These are phyloP conservation scores for Microdon myrmicae DNA, from an alignment of 2,888 invertebrate species.

Conservation along the genomic window DNA sequence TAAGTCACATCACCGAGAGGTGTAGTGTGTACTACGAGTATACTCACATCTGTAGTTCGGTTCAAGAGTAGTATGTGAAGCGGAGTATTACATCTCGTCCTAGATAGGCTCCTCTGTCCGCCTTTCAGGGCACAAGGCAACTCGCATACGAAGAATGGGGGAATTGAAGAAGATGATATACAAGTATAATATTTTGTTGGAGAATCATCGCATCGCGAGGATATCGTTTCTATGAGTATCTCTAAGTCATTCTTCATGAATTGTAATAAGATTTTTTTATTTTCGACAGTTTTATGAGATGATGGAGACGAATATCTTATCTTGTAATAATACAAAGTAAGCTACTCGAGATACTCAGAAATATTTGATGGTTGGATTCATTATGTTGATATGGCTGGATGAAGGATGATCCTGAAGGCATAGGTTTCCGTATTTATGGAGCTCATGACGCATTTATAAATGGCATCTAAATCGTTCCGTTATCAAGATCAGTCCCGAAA, in stretches of 20 bases:
- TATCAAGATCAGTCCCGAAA: conserved; percentile 10
- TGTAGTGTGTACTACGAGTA: conserved; percentile 11
- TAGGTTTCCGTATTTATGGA: conserved; percentile 11
- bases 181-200: conserved; percentile 8
- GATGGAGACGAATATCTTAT: conserved; percentile 37
- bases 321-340: conserved; percentile 22
- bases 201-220: conserved; percentile 27
- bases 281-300: conserved; percentile 29
- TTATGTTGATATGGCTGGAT: conserved; percentile 13
- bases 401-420: conserved; percentile 27
- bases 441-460: conserved; percentile 21
- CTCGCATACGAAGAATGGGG: no score
- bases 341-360: conserved; percentile 1
- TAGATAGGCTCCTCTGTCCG: conserved; percentile 11
- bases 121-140: conserved; percentile 1
- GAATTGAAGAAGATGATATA: conserved; percentile 8
- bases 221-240: conserved; percentile 31
- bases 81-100: conserved; percentile 15
- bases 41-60: no score
- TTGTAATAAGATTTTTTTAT: conserved; percentile 32
- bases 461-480: conserved; percentile 2
- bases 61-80: no score
- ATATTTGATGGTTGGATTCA: conserved; percentile 22
- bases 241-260: conserved; percentile 36
- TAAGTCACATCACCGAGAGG: conserved; percentile 3